These are phyloP conservation scores for Tokudaia muenninki DNA, from an alignment of 2,797 vertebrate genomes.

Conservation along the genomic window DNA sequence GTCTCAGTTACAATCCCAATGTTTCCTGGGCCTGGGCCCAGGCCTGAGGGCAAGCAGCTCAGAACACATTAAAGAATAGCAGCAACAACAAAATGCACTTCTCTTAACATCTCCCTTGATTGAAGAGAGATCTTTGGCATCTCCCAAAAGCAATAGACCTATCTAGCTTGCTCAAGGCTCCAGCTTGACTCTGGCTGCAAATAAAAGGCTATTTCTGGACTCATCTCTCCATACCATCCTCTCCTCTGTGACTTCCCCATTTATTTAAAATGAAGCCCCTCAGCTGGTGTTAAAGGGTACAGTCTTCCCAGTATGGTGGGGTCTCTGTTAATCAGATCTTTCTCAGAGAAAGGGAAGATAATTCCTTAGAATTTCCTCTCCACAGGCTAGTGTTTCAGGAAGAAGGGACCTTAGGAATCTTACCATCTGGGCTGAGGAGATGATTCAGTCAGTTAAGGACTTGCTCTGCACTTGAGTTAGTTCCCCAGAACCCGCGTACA, in stretches of 20 bases:
- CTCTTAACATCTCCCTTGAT: conserved; percentile 71
- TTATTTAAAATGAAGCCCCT: conserved; percentile 44
- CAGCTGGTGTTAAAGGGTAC: conserved; percentile 36
- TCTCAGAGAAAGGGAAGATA: conserved; percentile 24
- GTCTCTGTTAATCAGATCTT: conserved; percentile 48
- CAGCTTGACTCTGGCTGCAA: conserved; percentile 67
- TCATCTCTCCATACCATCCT: background rate
- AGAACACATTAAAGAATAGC: conserved; percentile 56
- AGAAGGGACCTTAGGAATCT: conserved; percentile 2
- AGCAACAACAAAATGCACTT: conserved; percentile 1
- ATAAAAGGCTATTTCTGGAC: conserved; percentile 76
- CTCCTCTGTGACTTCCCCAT: conserved; percentile 43
- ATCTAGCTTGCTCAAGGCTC: conserved; percentile 58
- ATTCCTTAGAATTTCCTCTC: background rate
- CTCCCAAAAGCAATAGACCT: conserved; percentile 63
- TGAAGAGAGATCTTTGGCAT: conserved; percentile 68
- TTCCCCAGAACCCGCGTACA: background rate
- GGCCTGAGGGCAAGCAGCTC: conserved; percentile 41
- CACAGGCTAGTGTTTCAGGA: conserved; percentile 8
- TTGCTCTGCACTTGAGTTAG: background rate
- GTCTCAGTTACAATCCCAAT: conserved; percentile 75
- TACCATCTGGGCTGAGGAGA: background rate
- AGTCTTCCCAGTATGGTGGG: conserved; percentile 8
- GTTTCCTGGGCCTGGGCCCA: conserved; percentile 58
- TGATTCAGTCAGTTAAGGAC: background rate